These are phyloP conservation scores for Procambarus clarkii DNA, from an alignment of 1,140 invertebrate genomes.

Conservation along the genomic window DNA sequence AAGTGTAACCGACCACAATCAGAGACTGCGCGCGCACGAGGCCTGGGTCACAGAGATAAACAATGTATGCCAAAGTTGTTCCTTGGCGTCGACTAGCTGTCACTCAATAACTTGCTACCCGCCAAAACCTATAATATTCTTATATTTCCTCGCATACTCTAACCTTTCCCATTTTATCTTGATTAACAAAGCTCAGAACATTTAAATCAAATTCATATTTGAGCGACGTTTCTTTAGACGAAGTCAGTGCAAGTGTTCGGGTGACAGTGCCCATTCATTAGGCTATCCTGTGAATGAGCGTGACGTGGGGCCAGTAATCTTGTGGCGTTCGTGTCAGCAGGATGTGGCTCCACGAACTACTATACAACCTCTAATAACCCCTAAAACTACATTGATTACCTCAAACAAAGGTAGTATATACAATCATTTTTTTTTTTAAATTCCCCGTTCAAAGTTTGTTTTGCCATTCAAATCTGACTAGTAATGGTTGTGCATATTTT, in stretches of 20 bases:
- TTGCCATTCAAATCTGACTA: no score
- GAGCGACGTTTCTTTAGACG: background rate
- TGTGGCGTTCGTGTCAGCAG: background rate
- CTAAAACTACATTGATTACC: no score
- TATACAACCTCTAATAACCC: no score
- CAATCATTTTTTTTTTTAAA: no score
- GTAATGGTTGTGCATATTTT: no score
- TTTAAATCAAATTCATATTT: background rate
- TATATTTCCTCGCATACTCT: background rate
- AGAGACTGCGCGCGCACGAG: background rate
- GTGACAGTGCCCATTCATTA: background rate
- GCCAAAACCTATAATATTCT: background rate
- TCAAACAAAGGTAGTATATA: no score
- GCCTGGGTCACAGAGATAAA: background rate
- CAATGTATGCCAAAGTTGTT: background rate
- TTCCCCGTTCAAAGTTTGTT: no score
- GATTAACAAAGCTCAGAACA: background rate
- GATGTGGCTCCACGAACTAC: background rate
- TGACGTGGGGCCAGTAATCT: background rate
- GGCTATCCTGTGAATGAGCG: background rate
- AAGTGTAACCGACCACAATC: background rate
- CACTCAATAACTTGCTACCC: background rate
- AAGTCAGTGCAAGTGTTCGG: background rate
- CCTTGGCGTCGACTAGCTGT: background rate
- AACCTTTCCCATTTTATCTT: background rate